Percentiles rank a stretch among this genome's conserved stretches.
phyloP scores from a whole-genome alignment of 2,888 invertebrate species.

The Thysanoteuthis rhombus region DNA sequence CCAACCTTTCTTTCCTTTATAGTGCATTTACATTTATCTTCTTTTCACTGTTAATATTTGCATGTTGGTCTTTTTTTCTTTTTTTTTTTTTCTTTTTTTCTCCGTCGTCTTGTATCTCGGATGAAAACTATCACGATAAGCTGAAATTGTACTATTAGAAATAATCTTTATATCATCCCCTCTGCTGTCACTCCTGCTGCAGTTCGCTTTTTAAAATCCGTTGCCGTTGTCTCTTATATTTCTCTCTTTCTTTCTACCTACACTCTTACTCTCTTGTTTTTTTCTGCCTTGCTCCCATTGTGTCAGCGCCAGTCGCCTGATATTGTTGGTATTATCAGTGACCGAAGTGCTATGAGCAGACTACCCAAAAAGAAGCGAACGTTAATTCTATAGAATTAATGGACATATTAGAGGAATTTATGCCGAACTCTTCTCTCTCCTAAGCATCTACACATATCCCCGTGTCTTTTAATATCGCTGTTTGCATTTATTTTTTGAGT shows the following conservation, averaged over 20 bases:
- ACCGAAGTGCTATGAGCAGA: neutral
- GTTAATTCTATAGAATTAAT: neutral
- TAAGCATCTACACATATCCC: too few species aligned
- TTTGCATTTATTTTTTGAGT: neutral
- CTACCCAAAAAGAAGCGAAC: neutral
- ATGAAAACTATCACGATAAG: neutral
- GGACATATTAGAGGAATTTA: neutral
- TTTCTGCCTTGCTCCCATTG: neutral
- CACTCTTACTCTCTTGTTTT: neutral
- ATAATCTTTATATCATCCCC: neutral
- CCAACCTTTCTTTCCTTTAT: neutral
- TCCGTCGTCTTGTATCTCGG: neutral
- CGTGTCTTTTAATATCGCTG: too few species aligned
- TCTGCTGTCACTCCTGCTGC: neutral
- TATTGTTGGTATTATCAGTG: neutral
- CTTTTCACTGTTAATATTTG: neutral
- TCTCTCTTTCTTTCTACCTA: neutral
- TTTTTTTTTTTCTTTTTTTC: neutral
- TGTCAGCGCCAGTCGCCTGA: neutral
- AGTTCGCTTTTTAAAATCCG: neutral
- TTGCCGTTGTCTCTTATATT: neutral
- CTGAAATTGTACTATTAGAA: neutral
- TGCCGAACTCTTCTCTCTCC: neutral
- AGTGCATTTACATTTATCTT: neutral
- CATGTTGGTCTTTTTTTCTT: neutral